Conservation (phyloP, 2,113 vertebrate genomes). For the Paralichthys olivaceus region DNA sequence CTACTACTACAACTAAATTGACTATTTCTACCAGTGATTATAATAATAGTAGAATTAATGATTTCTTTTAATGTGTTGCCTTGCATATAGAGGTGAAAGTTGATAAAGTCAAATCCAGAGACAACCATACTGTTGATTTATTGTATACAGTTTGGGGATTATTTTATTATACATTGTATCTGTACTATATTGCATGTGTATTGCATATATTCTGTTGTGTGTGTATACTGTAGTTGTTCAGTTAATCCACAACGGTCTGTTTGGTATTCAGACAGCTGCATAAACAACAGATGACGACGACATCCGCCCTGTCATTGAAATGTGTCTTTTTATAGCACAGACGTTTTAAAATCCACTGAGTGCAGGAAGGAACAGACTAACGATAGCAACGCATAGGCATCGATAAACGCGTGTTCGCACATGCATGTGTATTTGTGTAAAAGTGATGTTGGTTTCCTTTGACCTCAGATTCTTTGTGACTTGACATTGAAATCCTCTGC, state of each 20-base stretch:
- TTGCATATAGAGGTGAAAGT: not conserved
- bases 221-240: not conserved
- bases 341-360: slow-evolving; percentile 19
- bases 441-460: slow-evolving; percentile 32
- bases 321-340: not conserved
- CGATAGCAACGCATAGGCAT: not conserved
- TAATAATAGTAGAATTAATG: not conserved
- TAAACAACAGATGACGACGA: slow-evolving; percentile 3
- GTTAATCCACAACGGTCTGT: not conserved
- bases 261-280: not conserved
- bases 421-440: not conserved
- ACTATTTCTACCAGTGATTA: not conserved
- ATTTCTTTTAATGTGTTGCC: not conserved
- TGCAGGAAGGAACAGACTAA: slow-evolving; percentile 13
- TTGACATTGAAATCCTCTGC: slow-evolving; percentile 35
- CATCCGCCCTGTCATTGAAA: slow-evolving; percentile 6
- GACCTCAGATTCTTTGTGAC: slow-evolving; percentile 36
- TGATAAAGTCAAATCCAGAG: not conserved
- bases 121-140: too few species aligned
- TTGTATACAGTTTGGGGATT: not conserved
- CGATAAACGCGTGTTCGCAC: not conserved
- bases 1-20: not conserved
- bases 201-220: not conserved
- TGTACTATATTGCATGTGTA: not conserved
- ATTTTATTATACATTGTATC: not conserved